Percentiles rank a stretch among this genome's conserved stretches.
Evolutionary conservation across 2,888 invertebrate genomes (phyloP).

Genomic region (Nephrotoma guestfalica): DNA sequence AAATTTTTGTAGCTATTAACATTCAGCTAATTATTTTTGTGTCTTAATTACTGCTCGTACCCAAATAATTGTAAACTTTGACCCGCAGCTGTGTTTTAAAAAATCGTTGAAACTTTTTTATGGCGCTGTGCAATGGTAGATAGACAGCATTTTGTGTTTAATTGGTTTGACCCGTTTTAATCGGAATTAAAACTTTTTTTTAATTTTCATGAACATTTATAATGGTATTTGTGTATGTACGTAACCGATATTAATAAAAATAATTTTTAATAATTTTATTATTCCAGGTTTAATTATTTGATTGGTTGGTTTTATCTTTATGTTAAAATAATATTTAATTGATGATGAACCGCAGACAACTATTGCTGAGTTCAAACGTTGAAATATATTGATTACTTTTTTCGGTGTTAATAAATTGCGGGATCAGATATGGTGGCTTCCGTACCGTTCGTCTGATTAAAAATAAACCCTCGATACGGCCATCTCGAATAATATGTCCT

Average conservation of each 20-base stretch:
- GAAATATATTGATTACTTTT: too few species aligned
- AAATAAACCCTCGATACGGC: too few species aligned
- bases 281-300: not conserved
- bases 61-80: not conserved
- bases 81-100: not conserved
- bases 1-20: too few species aligned
- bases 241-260: not conserved
- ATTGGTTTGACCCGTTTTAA: not conserved
- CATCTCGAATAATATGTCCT: too few species aligned
- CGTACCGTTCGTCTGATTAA: too few species aligned
- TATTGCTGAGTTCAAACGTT: too few species aligned
- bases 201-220: not conserved
- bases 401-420: too few species aligned
- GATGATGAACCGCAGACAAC: too few species aligned
- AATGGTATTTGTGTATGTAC: not conserved
- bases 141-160: not conserved
- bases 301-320: not conserved
- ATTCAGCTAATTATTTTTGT: too few species aligned
- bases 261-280: not conserved
- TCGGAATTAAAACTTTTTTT: not conserved
- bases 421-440: too few species aligned
- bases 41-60: not conserved
- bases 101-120: not conserved
- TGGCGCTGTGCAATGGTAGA: not conserved
- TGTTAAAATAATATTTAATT: not conserved